Evolutionary conservation across 2,797 vertebrate genomes (phyloP).

Genomic region (Alexandromys oeconomus): DNA sequence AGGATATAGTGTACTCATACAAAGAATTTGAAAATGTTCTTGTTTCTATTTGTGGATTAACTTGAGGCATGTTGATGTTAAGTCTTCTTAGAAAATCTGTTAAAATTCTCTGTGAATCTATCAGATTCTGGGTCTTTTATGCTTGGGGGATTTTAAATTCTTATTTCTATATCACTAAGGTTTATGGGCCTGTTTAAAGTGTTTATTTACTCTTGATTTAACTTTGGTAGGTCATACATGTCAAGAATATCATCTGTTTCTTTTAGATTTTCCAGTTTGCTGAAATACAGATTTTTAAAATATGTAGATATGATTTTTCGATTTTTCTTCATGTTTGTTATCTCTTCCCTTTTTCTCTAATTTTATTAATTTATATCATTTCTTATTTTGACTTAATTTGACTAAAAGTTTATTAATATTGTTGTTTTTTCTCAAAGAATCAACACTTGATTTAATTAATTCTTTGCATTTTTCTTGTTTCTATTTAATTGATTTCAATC

Average conservation of each 20-base stretch:
- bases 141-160: neutral
- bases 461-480: neutral
- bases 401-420: neutral
- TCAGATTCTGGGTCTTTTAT: too few relatives aligned
- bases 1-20: too few relatives aligned
- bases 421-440: neutral
- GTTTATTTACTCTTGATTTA: neutral
- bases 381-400: neutral
- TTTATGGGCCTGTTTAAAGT: neutral
- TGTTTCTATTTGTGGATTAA: neutral
- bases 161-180: neutral
- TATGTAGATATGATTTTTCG: neutral
- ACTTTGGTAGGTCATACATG: neutral
- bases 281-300: neutral
- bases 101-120: neutral
- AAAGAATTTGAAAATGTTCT: neutral
- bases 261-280: neutral
- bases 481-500: neutral
- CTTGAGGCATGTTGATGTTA: neutral
- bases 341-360: neutral
- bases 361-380: neutral
- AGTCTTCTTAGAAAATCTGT: neutral
- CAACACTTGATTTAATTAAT: neutral
- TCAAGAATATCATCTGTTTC: neutral
- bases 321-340: neutral